phyloP scores from a whole-genome alignment of 1,140 invertebrate species.

The Eupeodes corollae region DNA sequence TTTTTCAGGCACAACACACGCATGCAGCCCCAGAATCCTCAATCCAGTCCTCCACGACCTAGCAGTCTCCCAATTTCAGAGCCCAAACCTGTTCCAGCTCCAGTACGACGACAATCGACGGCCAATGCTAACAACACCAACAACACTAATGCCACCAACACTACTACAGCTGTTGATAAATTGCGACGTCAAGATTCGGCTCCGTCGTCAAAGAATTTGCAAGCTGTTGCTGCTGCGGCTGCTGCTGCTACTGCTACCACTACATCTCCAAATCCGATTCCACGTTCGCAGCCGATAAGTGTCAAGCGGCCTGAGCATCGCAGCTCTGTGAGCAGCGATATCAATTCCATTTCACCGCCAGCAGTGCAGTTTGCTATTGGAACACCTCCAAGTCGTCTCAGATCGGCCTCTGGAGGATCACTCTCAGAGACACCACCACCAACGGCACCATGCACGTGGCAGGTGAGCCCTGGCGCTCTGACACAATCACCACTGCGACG shows the following conservation, averaged over 20 bases:
- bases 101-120: constrained; percentile 39
- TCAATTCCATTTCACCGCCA: constrained; percentile 81
- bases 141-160: constrained; percentile 9
- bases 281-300: constrained; percentile 70
- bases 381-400: constrained; percentile 63
- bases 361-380: constrained; percentile 82
- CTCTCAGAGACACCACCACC: constrained; percentile 59
- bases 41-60: constrained; percentile 53
- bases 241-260: constrained; percentile 9
- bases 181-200: constrained; percentile 1
- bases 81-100: constrained; percentile 68
- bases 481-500: constrained; percentile 59
- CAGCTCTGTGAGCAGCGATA: constrained; percentile 54
- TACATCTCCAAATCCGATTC: constrained; percentile 42
- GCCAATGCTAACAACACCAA: neutral
- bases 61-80: constrained; percentile 59
- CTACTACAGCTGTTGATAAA: constrained; percentile 15
- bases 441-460: constrained; percentile 61
- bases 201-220: neutral
- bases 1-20: constrained; percentile 7
- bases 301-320: constrained; percentile 55
- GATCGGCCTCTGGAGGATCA: constrained; percentile 53
- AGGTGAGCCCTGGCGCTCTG: constrained; percentile 48
- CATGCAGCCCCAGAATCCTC: constrained; percentile 16
- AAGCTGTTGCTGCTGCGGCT: neutral